These are phyloP conservation scores for Seriola rivoliana DNA, from an alignment of 2,113 vertebrate species.

Conservation along the genomic window DNA sequence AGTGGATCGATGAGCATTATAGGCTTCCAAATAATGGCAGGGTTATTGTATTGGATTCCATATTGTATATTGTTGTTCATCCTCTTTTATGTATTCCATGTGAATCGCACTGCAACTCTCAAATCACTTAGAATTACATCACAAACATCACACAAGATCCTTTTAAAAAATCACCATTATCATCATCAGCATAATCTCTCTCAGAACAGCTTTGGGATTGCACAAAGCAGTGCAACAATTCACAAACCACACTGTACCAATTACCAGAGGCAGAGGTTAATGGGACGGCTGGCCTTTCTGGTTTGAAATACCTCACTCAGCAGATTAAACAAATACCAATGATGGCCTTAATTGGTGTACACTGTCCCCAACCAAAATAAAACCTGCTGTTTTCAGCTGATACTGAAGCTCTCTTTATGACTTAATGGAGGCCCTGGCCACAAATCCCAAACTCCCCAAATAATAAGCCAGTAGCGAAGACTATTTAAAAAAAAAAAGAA, in stretches of 20 bases:
- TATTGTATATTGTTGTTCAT: neutral
- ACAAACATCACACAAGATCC: neutral
- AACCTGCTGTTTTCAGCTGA: constrained; percentile 35
- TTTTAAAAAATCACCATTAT: constrained; percentile 6
- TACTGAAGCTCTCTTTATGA: constrained; percentile 9
- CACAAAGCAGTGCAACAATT: neutral
- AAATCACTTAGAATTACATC: neutral
- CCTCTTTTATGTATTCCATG: neutral
- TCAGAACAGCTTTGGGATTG: constrained; percentile 8
- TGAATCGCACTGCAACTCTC: neutral
- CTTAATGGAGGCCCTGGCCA: constrained; percentile 37
- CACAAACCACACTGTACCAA: constrained; percentile 23
- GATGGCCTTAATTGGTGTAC: constrained; percentile 39
- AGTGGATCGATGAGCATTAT: neutral
- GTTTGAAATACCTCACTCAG: constrained; percentile 38
- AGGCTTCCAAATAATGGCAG: neutral
- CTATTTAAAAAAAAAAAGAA: neutral
- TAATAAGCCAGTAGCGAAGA: constrained; percentile 37
- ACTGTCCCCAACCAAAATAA: constrained; percentile 22
- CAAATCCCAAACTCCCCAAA: constrained; percentile 46
- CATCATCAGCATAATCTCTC: constrained; percentile 14
- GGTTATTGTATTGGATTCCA: neutral
- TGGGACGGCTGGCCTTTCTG: constrained; percentile 24
- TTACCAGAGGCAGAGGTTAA: constrained; percentile 53
- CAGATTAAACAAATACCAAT: constrained; percentile 45